Evolutionary conservation across 2,113 vertebrate species (phyloP).

Genomic region (Pollimyrus isidori): DNA sequence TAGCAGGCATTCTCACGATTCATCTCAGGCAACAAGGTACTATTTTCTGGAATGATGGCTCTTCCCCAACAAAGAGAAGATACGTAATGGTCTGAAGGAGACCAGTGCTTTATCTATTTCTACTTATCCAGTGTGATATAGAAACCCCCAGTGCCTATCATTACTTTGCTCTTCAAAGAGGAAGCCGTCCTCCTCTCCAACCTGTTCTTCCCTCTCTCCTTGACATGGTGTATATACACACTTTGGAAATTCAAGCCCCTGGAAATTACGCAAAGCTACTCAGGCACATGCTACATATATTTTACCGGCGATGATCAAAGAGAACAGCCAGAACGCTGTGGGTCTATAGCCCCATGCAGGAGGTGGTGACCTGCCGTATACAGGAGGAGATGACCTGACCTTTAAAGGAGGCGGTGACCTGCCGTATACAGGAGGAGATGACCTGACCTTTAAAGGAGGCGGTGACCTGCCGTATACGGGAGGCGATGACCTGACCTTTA

Average conservation of each 20-base stretch:
- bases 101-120: neutral
- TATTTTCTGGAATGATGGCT: neutral
- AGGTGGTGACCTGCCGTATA: neutral
- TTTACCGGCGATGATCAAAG: neutral
- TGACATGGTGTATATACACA: neutral
- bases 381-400: too few species aligned
- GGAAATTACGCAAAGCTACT: slow-evolving; percentile 1
- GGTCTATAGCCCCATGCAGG: neutral
- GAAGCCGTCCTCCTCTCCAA: neutral
- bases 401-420: too few species aligned
- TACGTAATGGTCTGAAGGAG: neutral
- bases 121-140: neutral
- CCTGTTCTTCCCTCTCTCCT: neutral
- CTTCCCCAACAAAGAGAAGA: neutral
- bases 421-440: too few species aligned
- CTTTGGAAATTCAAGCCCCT: slow-evolving; percentile 4
- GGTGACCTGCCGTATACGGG: too few species aligned
- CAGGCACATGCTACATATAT: neutral
- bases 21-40: neutral
- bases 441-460: too few species aligned
- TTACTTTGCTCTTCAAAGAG: neutral
- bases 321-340: neutral
- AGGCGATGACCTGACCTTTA: too few species aligned
- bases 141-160: neutral
- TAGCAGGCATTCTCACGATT: neutral